Percentiles rank a stretch among this genome's conserved stretches.
Evolutionary conservation across 2,797 vertebrate species (phyloP).

Genomic region (Spondyliosoma cantharus): DNA sequence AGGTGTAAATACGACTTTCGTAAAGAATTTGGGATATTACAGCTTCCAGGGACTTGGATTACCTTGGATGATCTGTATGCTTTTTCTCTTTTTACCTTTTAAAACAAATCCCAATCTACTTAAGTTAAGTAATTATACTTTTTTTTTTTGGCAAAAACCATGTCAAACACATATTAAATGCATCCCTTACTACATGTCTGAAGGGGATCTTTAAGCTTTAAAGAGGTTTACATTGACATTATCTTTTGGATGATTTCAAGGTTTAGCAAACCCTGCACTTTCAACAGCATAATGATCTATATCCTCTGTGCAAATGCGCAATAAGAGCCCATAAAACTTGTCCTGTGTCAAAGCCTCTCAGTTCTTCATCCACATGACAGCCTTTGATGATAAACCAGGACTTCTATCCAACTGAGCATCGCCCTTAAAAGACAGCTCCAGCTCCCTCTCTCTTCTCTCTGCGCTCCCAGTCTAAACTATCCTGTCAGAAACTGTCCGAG

Average conservation of each 20-base stretch:
- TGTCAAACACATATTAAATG: too few relatives aligned
- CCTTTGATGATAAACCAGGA: conserved; percentile 69
- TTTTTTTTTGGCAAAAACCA: too few relatives aligned
- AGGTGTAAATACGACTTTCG: too few relatives aligned
- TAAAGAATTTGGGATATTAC: too few relatives aligned
- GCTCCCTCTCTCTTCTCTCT: background rate
- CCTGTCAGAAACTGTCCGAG: conserved; percentile 43
- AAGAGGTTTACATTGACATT: conserved; percentile 22
- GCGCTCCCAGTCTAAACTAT: conserved; percentile 47
- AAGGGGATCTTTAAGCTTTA: too few relatives aligned
- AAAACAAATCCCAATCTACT: too few relatives aligned
- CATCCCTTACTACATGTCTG: too few relatives aligned
- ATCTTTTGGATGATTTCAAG: conserved; percentile 23
- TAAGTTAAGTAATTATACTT: too few relatives aligned
- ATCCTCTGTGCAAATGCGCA: conserved; percentile 48
- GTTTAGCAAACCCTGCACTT: conserved; percentile 19
- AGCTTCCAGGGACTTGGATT: too few relatives aligned
- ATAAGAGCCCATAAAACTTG: conserved; percentile 45
- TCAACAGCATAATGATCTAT: conserved; percentile 42
- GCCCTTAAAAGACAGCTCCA: conserved; percentile 46
- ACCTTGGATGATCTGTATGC: too few relatives aligned
- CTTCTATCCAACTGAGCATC: conserved; percentile 59
- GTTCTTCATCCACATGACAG: conserved; percentile 62
- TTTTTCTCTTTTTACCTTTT: too few relatives aligned
- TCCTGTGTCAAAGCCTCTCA: conserved; percentile 44